Evolutionary conservation across 2,888 invertebrate genomes (phyloP).

Genomic region (Ichneumon xanthorius): DNA sequence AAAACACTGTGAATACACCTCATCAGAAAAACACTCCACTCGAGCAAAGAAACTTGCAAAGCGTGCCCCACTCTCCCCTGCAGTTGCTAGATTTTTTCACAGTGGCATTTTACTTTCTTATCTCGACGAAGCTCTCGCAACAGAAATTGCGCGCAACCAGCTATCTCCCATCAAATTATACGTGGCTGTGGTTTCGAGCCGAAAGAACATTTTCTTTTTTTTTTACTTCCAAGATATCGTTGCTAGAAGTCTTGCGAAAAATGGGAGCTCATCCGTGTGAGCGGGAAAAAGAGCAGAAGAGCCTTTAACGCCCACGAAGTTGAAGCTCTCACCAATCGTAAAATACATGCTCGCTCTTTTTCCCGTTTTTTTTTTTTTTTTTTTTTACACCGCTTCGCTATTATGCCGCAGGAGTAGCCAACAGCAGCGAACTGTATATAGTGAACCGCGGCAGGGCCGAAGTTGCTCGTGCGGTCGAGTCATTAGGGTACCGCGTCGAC

Average conservation of each 20-base stretch:
- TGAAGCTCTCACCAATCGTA: slow-evolving; percentile 39
- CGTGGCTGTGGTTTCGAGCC: not conserved
- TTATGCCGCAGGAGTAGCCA: slow-evolving; percentile 30
- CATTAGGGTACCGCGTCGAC: slow-evolving; percentile 55
- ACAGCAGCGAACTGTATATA: slow-evolving; percentile 25
- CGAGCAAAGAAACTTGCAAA: not conserved
- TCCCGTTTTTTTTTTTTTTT: slow-evolving; percentile 30
- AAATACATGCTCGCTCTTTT: slow-evolving; percentile 22
- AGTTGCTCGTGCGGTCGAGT: slow-evolving; percentile 65
- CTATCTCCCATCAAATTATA: slow-evolving; percentile 2
- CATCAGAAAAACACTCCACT: not conserved
- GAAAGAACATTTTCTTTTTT: slow-evolving; percentile 7
- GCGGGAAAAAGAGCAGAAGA: not conserved
- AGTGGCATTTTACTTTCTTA: slow-evolving; percentile 45
- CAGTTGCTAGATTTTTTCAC: slow-evolving; percentile 42
- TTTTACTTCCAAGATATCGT: not conserved
- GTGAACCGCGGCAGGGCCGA: slow-evolving; percentile 31
- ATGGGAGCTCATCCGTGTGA: slow-evolving; percentile 2
- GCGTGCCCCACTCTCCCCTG: not conserved
- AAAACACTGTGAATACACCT: not conserved
- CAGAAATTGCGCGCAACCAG: slow-evolving; percentile 39
- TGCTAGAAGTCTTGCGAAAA: not conserved
- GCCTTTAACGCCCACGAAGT: slow-evolving; percentile 41
- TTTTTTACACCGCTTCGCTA: slow-evolving; percentile 20
- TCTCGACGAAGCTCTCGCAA: slow-evolving; percentile 41